phyloP scores from a whole-genome alignment of 1,140 invertebrate species.

The Drosophila subpulchrella region DNA sequence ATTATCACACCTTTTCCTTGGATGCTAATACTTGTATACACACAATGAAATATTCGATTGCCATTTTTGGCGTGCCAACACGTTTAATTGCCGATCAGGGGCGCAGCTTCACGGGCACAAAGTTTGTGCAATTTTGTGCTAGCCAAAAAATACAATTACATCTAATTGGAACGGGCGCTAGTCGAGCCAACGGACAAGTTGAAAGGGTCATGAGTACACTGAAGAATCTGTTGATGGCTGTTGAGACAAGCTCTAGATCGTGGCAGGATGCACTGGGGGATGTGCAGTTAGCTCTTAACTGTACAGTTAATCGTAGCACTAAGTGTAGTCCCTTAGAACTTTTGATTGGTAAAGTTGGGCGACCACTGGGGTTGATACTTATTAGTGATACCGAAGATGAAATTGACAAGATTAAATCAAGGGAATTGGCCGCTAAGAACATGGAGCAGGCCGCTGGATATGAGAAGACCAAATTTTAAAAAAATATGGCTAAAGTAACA shows the following conservation, averaged over 20 bases:
- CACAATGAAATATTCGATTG: neutral
- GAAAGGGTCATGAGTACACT: conserved; percentile 1
- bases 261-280: conserved; percentile 4
- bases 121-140: conserved; percentile 18
- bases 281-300: neutral
- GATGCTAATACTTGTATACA: neutral
- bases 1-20: too few relatives aligned
- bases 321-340: neutral
- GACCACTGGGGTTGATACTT: neutral
- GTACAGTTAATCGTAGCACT: conserved; percentile 2
- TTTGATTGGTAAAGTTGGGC: conserved; percentile 5
- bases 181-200: neutral
- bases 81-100: neutral
- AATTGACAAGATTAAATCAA: conserved; percentile 5
- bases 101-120: neutral
- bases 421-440: neutral
- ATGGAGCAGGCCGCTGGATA: neutral
- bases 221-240: neutral
- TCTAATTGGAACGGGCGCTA: too few relatives aligned
- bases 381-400: neutral
- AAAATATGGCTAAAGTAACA: conserved; percentile 11
- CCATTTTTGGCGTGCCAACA: neutral
- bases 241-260: conserved; percentile 6
- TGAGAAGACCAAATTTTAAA: conserved; percentile 10
- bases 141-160: conserved; percentile 21